These are phyloP conservation scores for Hapalemur alaotrensis DNA, from an alignment of 2,797 vertebrate species.

Conservation along the genomic window DNA sequence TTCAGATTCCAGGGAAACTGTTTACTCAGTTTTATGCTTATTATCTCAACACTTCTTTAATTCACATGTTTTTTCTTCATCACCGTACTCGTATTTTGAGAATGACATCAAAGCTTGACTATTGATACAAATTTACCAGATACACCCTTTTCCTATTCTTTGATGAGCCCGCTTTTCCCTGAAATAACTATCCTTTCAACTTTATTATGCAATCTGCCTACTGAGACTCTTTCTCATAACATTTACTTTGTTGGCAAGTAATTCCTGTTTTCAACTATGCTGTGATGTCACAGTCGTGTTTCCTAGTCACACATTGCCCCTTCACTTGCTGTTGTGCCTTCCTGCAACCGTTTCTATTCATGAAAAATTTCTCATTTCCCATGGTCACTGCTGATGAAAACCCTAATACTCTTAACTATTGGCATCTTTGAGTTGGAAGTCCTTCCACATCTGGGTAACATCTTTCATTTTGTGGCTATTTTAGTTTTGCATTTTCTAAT, in stretches of 20 bases:
- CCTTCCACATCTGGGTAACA: background rate
- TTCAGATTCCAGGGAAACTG: too few relatives aligned
- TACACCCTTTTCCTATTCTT: background rate
- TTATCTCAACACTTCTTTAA: background rate
- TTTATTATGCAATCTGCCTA: background rate
- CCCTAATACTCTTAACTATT: background rate
- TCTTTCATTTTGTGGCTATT: background rate
- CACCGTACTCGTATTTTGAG: background rate
- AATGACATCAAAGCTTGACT: background rate
- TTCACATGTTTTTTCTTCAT: background rate
- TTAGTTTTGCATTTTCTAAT: constrained; percentile 46
- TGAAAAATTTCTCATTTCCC: background rate
- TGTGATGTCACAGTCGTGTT: background rate
- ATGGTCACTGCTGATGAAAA: background rate
- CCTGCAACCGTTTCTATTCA: background rate
- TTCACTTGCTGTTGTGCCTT: background rate
- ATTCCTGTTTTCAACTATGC: background rate
- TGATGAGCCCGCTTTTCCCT: background rate
- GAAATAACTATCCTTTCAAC: background rate
- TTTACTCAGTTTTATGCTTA: background rate
- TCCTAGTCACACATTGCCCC: too few relatives aligned
- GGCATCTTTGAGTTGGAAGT: background rate
- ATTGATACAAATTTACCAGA: background rate
- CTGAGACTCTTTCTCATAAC: background rate
- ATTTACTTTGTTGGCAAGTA: background rate